Evolutionary conservation across 2,888 invertebrate species (phyloP), one percentile per base, ranked within the genome.

Genomic region (Cryptocephalus primarius): DNA sequence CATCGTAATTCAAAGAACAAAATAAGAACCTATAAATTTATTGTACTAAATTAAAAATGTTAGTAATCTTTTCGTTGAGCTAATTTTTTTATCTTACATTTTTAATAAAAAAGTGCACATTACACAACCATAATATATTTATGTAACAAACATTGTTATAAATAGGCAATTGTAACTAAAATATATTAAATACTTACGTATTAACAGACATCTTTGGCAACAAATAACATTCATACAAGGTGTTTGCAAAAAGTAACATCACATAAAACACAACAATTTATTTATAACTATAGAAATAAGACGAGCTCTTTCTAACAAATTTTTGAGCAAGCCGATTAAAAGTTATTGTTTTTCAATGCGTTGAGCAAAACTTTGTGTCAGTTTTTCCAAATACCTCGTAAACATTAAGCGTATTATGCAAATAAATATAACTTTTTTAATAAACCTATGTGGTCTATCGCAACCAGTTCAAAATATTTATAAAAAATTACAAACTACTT

Each of bases 41-140:
- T 56, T 54, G 54, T 53, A 50, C 54, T 53, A 52, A 50, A 51
- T 48, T 53, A 33, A 53, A 49, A 48, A 45, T 48, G 43, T 22
- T 22, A 6, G 22, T 22, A 22, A 22, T 51, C 32, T 40, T 44
- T 45, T 56, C 49, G 47, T 56, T 58, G 57, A 57, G 55, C 55
- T 51, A 46, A 48, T 50, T 48, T 46, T 46, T 42, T 47, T 53
- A 40, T 48, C 46, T 22, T 22, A 22, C 22, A 22, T 22, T 22
- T 6, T 22, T 45, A 51, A 55, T 54, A 48, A 54, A 54, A 50
- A 54, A 55, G 55, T 55, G 56, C 55, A 58, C 54, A 51, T 48
- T 54, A 56, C 56, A 58, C 56, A 58, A 58, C 57, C 56, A 50
- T 52, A 54, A 53, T 50, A 48, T 45, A 48, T 48, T 47, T 41